Conservation (phyloP, 2,888 invertebrate genomes). For the Perdita meconis region DNA sequence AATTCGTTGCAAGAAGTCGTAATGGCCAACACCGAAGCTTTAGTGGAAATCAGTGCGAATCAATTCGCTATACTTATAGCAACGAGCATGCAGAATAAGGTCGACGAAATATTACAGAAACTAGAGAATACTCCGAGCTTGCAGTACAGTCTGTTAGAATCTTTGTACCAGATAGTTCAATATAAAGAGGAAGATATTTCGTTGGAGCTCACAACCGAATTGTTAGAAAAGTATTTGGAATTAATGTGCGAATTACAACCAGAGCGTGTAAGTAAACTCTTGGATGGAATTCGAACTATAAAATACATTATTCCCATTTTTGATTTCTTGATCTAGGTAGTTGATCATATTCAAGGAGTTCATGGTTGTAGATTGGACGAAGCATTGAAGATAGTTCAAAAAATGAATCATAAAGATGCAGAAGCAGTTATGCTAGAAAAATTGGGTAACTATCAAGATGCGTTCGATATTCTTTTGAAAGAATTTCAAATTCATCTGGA, state of each 20-base stretch:
- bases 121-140: slow-evolving; percentile 75
- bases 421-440: slow-evolving; percentile 91
- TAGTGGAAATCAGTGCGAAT: slow-evolving; percentile 75
- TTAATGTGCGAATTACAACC: slow-evolving; percentile 82
- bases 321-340: slow-evolving; percentile 69
- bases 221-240: slow-evolving; percentile 80
- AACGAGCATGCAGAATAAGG: slow-evolving; percentile 78
- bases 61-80: slow-evolving; percentile 77
- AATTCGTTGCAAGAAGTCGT: slow-evolving; percentile 75
- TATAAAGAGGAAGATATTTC: slow-evolving; percentile 76
- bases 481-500: slow-evolving; percentile 80
- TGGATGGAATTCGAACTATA: neutral
- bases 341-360: slow-evolving; percentile 77
- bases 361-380: slow-evolving; percentile 87
- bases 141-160: slow-evolving; percentile 76
- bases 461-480: slow-evolving; percentile 88
- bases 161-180: slow-evolving; percentile 75
- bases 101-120: slow-evolving; percentile 78
- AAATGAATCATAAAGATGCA: slow-evolving; percentile 87
- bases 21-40: slow-evolving; percentile 68
- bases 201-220: slow-evolving; percentile 77
- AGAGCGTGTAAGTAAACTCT: slow-evolving; percentile 71
- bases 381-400: slow-evolving; percentile 88
- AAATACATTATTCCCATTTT: slow-evolving; percentile 7
- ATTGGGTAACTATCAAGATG: slow-evolving; percentile 89